Evolutionary conservation across 2,113 vertebrate species (phyloP).

Genomic region (Cyanistes caeruleus): DNA sequence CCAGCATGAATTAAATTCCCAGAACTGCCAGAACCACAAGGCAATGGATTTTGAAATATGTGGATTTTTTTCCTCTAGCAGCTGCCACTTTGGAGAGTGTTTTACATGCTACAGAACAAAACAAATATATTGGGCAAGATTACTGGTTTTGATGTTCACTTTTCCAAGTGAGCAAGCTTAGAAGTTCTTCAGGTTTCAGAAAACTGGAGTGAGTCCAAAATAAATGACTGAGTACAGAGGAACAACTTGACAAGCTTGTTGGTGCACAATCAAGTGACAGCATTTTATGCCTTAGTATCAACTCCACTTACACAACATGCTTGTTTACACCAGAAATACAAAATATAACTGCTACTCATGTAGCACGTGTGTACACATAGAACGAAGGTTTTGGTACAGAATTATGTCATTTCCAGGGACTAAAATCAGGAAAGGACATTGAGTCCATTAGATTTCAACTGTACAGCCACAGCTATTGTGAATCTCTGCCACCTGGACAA

Average conservation of each 20-base stretch:
- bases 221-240: neutral
- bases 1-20: neutral
- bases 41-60: neutral
- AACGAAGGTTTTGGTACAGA: neutral
- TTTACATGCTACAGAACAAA: neutral
- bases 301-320: neutral
- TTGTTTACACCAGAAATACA: neutral
- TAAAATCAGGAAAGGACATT: neutral
- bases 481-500: neutral
- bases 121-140: neutral
- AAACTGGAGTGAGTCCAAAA: neutral
- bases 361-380: neutral
- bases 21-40: neutral
- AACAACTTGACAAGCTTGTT: neutral
- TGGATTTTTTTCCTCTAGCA: neutral
- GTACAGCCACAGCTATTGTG: neutral
- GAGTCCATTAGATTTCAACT: neutral
- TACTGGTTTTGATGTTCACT: neutral
- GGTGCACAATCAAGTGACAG: neutral
- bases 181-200: conserved; percentile 13
- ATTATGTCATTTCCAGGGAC: neutral
- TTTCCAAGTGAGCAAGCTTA: neutral
- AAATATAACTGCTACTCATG: neutral
- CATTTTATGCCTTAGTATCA: neutral
- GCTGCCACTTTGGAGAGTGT: neutral